Evolutionary conservation across 2,113 vertebrate genomes (phyloP), one percentile per base, ranked within the genome.

Genomic region (Hippopotamus amphibius): DNA sequence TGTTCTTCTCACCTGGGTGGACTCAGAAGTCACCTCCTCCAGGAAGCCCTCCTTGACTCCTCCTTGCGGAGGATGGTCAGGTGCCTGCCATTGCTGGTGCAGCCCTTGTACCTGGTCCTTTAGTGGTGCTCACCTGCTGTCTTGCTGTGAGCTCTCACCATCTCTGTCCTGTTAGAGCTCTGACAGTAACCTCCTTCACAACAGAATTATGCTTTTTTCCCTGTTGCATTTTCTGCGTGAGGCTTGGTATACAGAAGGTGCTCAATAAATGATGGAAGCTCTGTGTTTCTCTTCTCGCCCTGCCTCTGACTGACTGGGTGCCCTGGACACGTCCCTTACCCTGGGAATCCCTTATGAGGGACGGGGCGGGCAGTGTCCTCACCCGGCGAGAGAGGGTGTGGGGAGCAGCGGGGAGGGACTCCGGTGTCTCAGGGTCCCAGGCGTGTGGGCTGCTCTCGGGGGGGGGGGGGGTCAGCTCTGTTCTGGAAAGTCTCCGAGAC

Each of bases 321-420:
- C 16, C 86, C 30, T 28, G 41, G 28, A 22, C 28, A 9, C 0
- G 7, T 17, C 50, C 30, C 24, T 55, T 16, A 17, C 19, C 50
- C n/a, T 80, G 26, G 43, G 43, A 9, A 26, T 76, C 43, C 30
- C 26, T 26, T 59, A 33, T 4, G 43, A 48, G 59, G 63, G 28
- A 41, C 24, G 46, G 53, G 19, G 37, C 3, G 3, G 37, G 6
- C 33, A 16, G 7, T 66, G 22, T 48, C 59, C 33, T 33, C 7
- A 3, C 61, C 63, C 28, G 4, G 41, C 21, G 0, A 28, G 53
- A 5, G 4, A 3, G n/a, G 50, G 65, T 8, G 6, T n/a, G 16
- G 57, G 46, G 19, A 28, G 5, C 5, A 30, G 46, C 55, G 46
- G 22, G 59, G 30, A 92, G 72, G 50, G 33, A 55, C 16, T 71